Evolutionary conservation across 92 coral and sea anemone species (phyloP), one percentile per base, ranked within the genome.

Genomic region (Desmophyllum pertusum): DNA sequence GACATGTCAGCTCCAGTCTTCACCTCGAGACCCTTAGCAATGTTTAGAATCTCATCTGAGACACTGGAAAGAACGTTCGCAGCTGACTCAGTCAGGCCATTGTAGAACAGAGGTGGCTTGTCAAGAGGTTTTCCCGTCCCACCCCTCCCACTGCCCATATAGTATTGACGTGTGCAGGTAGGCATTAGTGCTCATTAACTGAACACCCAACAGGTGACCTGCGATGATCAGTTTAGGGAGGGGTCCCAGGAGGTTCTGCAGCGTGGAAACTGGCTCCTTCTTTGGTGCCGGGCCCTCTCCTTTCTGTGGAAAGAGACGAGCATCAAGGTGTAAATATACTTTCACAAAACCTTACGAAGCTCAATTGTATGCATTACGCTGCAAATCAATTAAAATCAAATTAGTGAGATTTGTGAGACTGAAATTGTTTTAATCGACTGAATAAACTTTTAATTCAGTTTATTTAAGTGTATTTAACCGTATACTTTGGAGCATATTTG

Each of bases 91-190:
- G 86, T 79, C 77, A 91, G 66, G 4, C 88, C 86, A 36, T 73
- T 76, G 66, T 91, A 87, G 51, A 88, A 87, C 27, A 87, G 76
- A 21, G 94, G 94, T 21, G 85, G 89, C 31, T 91, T 71, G 25
- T 88, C 89, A 18, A 87, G 37, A 41, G 94, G 89, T 18, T 65
- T n/a, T 57, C 29, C 91, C 91, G 69, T 91, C 91, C 94, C 94
- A 91, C 50, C 70, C 88, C 19, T 50, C 64, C 94, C 94, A 91
- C 23, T 81, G 88, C 29, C 77, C 89, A 61, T 85, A 85, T 23
- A 89, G 52, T 51, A 91, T 91, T 48, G 88, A 15, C 21, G 93
- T 76, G 70, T 86, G 93, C 15, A 83, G 61, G 63, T 81, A 86
- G 27, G 79, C 93, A 40, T 86, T 84, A 5, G 46, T 46, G 42